phyloP scores from a whole-genome alignment of 2,113 vertebrate genomes.

The Ardeotis arabs region DNA sequence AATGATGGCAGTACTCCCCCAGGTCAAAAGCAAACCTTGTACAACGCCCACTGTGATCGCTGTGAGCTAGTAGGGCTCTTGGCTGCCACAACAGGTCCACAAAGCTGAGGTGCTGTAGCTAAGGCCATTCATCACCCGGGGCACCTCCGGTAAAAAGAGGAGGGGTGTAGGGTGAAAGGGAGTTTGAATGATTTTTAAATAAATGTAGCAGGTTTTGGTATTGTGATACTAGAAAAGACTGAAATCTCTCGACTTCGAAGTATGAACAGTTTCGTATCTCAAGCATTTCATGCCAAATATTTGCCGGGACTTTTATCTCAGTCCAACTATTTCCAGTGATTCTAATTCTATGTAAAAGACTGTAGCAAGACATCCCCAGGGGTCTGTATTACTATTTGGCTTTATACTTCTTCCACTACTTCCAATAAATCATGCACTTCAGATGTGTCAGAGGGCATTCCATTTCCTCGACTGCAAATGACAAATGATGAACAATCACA shows the following conservation, averaged over 20 bases:
- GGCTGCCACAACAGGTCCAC: neutral
- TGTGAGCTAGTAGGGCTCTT: neutral
- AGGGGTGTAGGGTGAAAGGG: accelerated
- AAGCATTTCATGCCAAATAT: constrained; percentile 61
- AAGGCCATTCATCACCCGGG: neutral
- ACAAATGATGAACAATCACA: constrained; percentile 66
- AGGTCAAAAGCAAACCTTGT: neutral
- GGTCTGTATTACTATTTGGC: constrained; percentile 69
- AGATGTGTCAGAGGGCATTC: constrained; percentile 59
- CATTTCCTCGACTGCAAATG: constrained; percentile 65
- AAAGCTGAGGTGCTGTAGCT: neutral
- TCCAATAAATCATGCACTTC: constrained; percentile 71
- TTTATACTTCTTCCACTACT: constrained; percentile 69
- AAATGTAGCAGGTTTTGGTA: neutral
- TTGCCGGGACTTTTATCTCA: constrained; percentile 72
- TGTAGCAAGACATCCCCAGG: constrained; percentile 11
- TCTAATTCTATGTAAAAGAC: constrained; percentile 65
- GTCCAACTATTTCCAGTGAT: constrained; percentile 65
- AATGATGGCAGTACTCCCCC: neutral
- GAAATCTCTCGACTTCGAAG: constrained; percentile 52
- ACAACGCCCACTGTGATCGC: neutral
- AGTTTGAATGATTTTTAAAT: neutral
- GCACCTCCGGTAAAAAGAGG: neutral
- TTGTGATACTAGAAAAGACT: constrained; percentile 21
- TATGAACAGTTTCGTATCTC: constrained; percentile 66